phyloP scores from a whole-genome alignment of 2,113 vertebrate genomes.

The Lampris incognitus region DNA sequence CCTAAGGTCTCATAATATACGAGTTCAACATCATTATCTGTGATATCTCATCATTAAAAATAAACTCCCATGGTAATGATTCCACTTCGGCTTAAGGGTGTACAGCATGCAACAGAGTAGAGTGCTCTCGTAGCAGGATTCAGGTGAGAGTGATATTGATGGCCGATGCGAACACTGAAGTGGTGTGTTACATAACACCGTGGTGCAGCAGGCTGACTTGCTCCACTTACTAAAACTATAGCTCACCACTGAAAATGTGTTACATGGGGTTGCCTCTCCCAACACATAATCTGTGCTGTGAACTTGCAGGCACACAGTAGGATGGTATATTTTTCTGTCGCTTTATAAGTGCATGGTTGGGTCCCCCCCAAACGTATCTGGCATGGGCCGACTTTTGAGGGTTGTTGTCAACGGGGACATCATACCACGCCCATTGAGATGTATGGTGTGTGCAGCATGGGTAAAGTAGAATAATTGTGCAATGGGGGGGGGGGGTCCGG shows the following conservation, averaged over 20 bases:
- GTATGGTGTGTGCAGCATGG: too few relatives aligned
- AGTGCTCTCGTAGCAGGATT: constrained; percentile 45
- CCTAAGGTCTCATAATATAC: constrained; percentile 9
- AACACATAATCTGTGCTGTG: constrained; percentile 2
- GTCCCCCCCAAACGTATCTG: too few relatives aligned
- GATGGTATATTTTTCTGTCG: not conserved
- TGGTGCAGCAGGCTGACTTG: constrained; percentile 19
- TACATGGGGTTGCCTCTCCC: constrained; percentile 13
- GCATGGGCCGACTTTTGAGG: too few relatives aligned
- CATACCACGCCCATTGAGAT: too few relatives aligned
- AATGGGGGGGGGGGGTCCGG: too few relatives aligned
- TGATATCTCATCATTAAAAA: constrained; percentile 24
- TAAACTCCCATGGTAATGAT: constrained; percentile 48
- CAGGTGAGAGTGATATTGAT: constrained; percentile 37
- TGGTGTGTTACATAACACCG: constrained; percentile 50
- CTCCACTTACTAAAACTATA: constrained; percentile 27
- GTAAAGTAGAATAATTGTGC: too few relatives aligned
- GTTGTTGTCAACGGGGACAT: too few relatives aligned
- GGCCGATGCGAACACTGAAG: constrained; percentile 33
- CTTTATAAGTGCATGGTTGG: too few relatives aligned
- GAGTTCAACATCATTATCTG: constrained; percentile 29
- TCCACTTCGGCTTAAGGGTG: constrained; percentile 42
- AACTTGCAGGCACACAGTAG: not conserved
- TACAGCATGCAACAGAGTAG: constrained; percentile 2
- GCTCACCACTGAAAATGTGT: constrained; percentile 32